A percentile compares a stretch with the other conserved stretches of the same genome.
These are phyloP conservation scores for Eupeodes latifasciatus DNA, from an alignment of 2,888 invertebrate species.

Conservation along the genomic window DNA sequence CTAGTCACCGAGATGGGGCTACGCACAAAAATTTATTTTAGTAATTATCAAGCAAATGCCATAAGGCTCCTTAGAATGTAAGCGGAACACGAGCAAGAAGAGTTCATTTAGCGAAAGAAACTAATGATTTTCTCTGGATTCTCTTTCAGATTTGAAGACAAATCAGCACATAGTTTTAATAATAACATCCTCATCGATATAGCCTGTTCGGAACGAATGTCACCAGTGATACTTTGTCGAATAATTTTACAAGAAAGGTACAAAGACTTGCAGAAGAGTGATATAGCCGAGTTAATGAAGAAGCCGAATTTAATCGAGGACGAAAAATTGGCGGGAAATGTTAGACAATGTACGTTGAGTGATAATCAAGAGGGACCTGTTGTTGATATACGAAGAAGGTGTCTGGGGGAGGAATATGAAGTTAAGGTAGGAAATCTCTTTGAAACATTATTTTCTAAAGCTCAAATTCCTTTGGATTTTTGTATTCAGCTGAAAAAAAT, in stretches of 20 bases:
- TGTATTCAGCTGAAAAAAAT: slow-evolving; percentile 79
- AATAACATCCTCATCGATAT: slow-evolving; percentile 80
- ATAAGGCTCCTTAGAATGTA: slow-evolving; percentile 84
- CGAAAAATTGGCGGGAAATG: slow-evolving; percentile 80
- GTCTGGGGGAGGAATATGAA: slow-evolving; percentile 94
- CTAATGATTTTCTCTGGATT: not conserved
- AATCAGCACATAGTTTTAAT: slow-evolving; percentile 71
- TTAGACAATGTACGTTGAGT: slow-evolving; percentile 88
- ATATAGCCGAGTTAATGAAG: slow-evolving; percentile 80
- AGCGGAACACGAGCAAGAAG: slow-evolving; percentile 37
- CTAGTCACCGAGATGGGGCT: slow-evolving; percentile 87
- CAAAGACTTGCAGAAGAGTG: slow-evolving; percentile 78
- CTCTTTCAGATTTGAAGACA: slow-evolving; percentile 79
- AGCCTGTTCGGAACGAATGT: slow-evolving; percentile 78
- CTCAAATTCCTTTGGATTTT: not conserved
- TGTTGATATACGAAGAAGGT: slow-evolving; percentile 91
- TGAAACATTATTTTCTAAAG: not conserved
- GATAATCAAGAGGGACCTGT: slow-evolving; percentile 94
- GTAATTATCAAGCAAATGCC: slow-evolving; percentile 86
- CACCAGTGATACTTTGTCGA: slow-evolving; percentile 81
- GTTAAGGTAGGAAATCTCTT: slow-evolving; percentile 83
- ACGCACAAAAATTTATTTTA: slow-evolving; percentile 87
- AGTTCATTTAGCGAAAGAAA: not conserved
- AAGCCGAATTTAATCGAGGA: slow-evolving; percentile 82
- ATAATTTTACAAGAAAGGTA: slow-evolving; percentile 81